These are phyloP conservation scores for Xiphorhynchus erythropygius DNA, from an alignment of 2,797 vertebrate genomes.

Conservation along the genomic window DNA sequence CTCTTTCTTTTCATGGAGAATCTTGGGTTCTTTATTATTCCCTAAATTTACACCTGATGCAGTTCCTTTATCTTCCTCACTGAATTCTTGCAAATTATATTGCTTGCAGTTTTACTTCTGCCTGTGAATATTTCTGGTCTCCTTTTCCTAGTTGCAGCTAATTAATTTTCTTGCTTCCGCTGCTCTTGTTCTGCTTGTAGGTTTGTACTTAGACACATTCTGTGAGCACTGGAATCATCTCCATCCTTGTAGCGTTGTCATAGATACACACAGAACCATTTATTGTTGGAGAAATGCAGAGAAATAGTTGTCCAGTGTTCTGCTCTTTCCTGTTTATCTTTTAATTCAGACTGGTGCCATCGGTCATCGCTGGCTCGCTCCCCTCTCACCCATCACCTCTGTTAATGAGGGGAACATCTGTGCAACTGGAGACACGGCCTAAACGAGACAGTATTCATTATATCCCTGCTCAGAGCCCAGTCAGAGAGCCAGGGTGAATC, in stretches of 20 bases:
- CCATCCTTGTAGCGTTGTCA: conserved; percentile 11
- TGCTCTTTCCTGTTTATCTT: conserved; percentile 36
- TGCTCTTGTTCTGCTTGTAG: not conserved
- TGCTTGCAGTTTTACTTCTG: not conserved
- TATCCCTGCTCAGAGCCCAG: not conserved
- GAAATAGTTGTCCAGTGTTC: conserved; percentile 32
- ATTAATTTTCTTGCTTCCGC: not conserved
- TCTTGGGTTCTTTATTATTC: not conserved
- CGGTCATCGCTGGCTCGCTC: not conserved
- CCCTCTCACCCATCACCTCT: not conserved
- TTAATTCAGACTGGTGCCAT: not conserved
- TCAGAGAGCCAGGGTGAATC: not conserved
- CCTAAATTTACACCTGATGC: not conserved
- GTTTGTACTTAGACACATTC: not conserved
- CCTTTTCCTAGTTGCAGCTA: not conserved
- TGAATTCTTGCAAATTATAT: not conserved
- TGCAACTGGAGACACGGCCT: not conserved
- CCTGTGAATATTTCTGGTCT: not conserved
- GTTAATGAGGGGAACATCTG: not conserved
- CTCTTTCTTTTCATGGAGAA: not conserved
- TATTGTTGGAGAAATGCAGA: not conserved
- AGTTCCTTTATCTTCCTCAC: not conserved
- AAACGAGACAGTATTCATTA: not conserved
- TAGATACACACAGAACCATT: conserved; percentile 43
- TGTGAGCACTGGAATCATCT: not conserved